Conservation (phyloP, 2,113 vertebrate species). For the Gallinago media region DNA sequence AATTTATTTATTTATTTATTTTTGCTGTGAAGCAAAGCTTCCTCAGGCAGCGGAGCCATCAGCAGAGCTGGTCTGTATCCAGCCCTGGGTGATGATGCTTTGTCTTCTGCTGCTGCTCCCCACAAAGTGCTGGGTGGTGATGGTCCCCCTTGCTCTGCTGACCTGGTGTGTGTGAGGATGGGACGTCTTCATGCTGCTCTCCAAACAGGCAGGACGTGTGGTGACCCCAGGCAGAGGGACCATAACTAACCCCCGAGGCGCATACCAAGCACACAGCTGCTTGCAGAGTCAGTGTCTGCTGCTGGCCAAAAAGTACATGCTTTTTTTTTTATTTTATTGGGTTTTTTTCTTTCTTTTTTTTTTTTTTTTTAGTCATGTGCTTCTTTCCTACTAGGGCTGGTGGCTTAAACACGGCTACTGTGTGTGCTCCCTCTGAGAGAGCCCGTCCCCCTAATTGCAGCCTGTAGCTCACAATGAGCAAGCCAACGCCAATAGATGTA, state of each 20-base stretch:
- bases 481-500: slow-evolving; percentile 8
- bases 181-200: accelerated
- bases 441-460: not conserved
- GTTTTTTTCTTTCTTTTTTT: no score
- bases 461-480: not conserved
- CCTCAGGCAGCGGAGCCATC: not conserved
- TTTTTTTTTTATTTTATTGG: not conserved
- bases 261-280: not conserved
- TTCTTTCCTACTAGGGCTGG: not conserved
- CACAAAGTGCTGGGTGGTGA: accelerated
- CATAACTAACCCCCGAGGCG: accelerated
- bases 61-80: not conserved
- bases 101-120: not conserved
- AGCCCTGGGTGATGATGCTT: not conserved
- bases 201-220: accelerated
- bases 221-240: not conserved
- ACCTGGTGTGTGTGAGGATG: not conserved
- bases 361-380: not conserved
- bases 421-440: not conserved
- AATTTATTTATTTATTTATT: not conserved
- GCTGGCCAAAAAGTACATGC: not conserved
- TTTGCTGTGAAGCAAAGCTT: not conserved
- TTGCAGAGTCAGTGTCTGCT: not conserved
- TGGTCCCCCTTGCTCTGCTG: accelerated
- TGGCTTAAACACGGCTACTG: slow-evolving; percentile 30